Percentiles rank a stretch among this genome's conserved stretches.
Evolutionary conservation across 30 jellyfish, hydroid and myxozoan species (phyloP).

Genomic region (Cassiopea xamachana): DNA sequence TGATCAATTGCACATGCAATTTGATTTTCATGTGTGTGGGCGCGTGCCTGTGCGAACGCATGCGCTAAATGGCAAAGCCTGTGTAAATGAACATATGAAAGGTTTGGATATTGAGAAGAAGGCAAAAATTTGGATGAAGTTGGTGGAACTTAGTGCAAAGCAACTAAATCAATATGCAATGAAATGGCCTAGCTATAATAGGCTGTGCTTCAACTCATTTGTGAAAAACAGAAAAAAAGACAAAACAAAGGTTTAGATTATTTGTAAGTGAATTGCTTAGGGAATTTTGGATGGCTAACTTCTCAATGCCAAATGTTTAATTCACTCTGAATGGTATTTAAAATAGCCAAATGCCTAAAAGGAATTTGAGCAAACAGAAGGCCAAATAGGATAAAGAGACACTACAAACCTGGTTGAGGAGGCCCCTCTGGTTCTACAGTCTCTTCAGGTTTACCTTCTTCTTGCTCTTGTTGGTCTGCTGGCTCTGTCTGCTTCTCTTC

Average conservation of each 20-base stretch:
- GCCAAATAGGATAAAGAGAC: neutral
- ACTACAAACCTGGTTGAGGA: slow-evolving; percentile 71
- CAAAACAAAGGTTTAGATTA: too few relatives aligned
- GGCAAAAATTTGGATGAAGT: neutral
- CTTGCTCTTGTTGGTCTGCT: slow-evolving; percentile 35
- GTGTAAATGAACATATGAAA: too few relatives aligned
- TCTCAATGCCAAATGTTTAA: neutral
- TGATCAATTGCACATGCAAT: too few relatives aligned
- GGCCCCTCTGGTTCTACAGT: slow-evolving; percentile 80
- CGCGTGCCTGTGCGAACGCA: too few relatives aligned
- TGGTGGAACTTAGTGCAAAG: neutral
- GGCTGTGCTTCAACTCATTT: too few relatives aligned
- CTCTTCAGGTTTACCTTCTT: slow-evolving; percentile 41
- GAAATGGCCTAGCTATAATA: too few relatives aligned
- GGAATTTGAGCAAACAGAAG: neutral
- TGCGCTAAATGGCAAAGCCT: too few relatives aligned
- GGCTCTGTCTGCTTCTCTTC: slow-evolving; percentile 65
- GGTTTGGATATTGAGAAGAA: too few relatives aligned
- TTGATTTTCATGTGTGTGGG: too few relatives aligned
- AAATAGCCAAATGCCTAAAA: too few relatives aligned
- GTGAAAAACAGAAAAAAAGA: too few relatives aligned
- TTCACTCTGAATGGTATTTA: neutral
- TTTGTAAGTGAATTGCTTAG: neutral
- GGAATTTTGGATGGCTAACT: neutral
- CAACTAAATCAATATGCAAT: too few relatives aligned